Evolutionary conservation across 2,797 vertebrate genomes (phyloP).

Genomic region (Tapera naevia): DNA sequence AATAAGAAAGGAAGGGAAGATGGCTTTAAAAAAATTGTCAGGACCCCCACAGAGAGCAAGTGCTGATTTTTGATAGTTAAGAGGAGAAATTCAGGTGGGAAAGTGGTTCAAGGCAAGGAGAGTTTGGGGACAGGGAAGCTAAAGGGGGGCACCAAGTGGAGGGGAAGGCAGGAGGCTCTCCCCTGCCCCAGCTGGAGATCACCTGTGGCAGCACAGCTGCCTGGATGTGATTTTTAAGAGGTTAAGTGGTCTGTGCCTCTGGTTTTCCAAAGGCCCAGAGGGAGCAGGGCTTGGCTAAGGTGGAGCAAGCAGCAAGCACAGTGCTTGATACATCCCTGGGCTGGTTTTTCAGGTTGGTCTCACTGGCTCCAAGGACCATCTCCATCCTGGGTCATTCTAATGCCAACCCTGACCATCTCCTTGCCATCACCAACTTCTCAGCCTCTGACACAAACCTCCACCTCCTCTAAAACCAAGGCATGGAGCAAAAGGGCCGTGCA

Average conservation of each 20-base stretch:
- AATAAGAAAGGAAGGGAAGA: background rate
- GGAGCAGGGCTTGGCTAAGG: background rate
- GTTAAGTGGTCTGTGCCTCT: background rate
- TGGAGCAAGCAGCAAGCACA: background rate
- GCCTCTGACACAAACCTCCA: background rate
- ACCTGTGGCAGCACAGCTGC: background rate
- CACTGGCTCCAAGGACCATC: background rate
- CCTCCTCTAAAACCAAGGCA: background rate
- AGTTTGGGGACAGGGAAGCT: background rate
- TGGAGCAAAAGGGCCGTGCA: background rate
- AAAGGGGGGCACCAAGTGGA: background rate
- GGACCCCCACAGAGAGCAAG: background rate
- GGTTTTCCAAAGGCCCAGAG: background rate
- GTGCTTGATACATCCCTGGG: background rate
- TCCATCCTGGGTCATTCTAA: background rate
- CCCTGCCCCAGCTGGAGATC: background rate
- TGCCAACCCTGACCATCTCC: background rate
- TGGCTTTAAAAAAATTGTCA: background rate
- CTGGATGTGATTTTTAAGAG: background rate
- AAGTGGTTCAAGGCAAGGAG: background rate
- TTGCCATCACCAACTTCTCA: background rate
- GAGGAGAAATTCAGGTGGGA: background rate
- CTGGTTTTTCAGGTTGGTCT: background rate
- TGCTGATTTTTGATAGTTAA: background rate
- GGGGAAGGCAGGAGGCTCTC: background rate